Conservation (phyloP, 2,797 vertebrate genomes). For the Babyrousa celebensis region DNA sequence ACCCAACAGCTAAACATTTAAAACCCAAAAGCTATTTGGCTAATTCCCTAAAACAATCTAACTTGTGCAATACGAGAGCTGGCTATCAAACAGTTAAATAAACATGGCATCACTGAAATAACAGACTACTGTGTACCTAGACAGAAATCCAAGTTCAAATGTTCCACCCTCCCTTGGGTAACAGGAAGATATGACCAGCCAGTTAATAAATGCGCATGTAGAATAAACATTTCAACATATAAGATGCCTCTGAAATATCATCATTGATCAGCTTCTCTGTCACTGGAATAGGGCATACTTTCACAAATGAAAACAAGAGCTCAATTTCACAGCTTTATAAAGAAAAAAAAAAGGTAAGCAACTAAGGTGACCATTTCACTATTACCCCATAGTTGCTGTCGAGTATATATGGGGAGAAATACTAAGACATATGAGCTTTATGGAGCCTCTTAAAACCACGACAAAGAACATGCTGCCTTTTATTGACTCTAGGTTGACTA, state of each 20-base stretch:
- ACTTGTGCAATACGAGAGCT: background rate
- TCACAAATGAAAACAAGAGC: conserved; percentile 13
- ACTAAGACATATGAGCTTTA: background rate
- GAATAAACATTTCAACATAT: conserved; percentile 38
- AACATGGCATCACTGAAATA: background rate
- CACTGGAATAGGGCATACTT: background rate
- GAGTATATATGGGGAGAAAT: background rate
- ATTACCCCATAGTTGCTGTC: background rate
- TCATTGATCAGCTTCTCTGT: background rate
- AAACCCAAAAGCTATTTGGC: conserved; percentile 44
- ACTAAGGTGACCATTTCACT: background rate
- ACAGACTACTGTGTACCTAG: background rate
- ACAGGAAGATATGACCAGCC: background rate
- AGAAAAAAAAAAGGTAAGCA: background rate
- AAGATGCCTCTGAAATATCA: conserved; percentile 54
- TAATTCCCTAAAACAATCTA: conserved; percentile 12
- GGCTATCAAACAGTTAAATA: conserved; percentile 16
- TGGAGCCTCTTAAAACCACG: background rate
- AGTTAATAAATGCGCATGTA: background rate
- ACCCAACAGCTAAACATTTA: conserved; percentile 36
- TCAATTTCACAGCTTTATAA: conserved; percentile 10
- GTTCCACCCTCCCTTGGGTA: background rate
- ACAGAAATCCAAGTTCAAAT: conserved; percentile 32
- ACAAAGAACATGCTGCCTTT: background rate
- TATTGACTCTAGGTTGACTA: background rate